Evolutionary conservation across 2,113 vertebrate species (phyloP).

Genomic region (Oncorhynchus clarkii): DNA sequence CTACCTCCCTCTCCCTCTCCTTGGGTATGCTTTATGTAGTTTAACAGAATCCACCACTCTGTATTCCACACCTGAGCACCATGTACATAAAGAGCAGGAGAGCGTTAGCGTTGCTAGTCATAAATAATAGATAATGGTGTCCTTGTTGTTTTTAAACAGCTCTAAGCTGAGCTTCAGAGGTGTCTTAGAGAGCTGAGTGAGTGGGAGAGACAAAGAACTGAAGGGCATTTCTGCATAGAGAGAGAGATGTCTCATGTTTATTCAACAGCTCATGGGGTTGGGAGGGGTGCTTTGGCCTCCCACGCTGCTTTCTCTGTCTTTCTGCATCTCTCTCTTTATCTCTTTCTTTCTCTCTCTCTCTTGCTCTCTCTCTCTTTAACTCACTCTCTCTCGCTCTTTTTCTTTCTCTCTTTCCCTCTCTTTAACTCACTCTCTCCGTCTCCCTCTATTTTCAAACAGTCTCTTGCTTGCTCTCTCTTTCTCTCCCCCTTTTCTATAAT

Average conservation of each 20-base stretch:
- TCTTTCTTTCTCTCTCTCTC: too few species aligned
- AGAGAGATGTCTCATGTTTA: constrained; percentile 44
- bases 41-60: not conserved
- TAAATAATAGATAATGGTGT: constrained; percentile 42
- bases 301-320: not conserved
- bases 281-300: constrained; percentile 4
- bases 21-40: not conserved
- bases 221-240: too few species aligned
- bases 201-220: not conserved
- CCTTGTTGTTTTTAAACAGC: constrained; percentile 47
- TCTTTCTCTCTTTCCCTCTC: too few species aligned
- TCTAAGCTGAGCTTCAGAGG: constrained; percentile 33
- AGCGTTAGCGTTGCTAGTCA: not conserved
- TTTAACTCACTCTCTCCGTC: too few species aligned
- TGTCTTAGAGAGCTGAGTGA: constrained; percentile 7
- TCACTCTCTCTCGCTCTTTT: too few species aligned
- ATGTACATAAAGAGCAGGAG: constrained; percentile 20
- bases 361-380: too few species aligned
- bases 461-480: too few species aligned
- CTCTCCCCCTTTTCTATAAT: too few species aligned
- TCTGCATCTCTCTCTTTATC: too few species aligned
- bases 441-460: too few species aligned
- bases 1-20: not conserved
- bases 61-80: constrained; percentile 10
- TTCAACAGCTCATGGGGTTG: constrained; percentile 32